phyloP scores from a whole-genome alignment of 2,888 invertebrate species.

The Tetramorium bicarinatum region DNA sequence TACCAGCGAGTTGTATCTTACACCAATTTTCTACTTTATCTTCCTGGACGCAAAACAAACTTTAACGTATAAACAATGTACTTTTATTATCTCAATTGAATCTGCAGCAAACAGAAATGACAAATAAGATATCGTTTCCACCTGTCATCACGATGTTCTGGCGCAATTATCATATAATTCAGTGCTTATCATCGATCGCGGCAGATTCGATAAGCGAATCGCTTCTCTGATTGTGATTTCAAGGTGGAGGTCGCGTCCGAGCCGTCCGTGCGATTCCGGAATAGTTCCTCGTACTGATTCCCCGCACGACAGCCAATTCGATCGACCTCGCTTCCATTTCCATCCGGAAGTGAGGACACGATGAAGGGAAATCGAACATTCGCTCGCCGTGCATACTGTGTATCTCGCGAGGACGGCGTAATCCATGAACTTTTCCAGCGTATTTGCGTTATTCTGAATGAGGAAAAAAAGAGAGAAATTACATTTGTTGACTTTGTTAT shows the following conservation, averaged over 20 bases:
- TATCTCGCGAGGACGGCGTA: not conserved
- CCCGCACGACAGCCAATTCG: slow-evolving; percentile 67
- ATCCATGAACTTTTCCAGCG: not conserved
- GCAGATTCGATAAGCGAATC: slow-evolving; percentile 45
- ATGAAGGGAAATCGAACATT: slow-evolving; percentile 79
- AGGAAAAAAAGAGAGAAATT: not conserved
- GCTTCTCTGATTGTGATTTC: slow-evolving; percentile 68
- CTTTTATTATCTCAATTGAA: slow-evolving; percentile 17
- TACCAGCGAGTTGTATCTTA: not conserved
- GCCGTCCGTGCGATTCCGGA: slow-evolving; percentile 65
- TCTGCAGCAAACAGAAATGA: slow-evolving; percentile 25
- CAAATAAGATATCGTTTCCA: slow-evolving; percentile 34
- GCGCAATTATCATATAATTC: slow-evolving; percentile 57
- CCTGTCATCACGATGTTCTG: slow-evolving; percentile 27
- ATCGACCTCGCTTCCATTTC: slow-evolving; percentile 79
- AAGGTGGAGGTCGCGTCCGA: slow-evolving; percentile 73
- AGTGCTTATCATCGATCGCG: slow-evolving; percentile 65
- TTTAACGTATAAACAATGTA: slow-evolving; percentile 27
- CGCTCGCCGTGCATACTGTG: slow-evolving; percentile 29
- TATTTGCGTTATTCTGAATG: not conserved
- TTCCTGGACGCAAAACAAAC: not conserved
- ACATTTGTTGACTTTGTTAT: not conserved
- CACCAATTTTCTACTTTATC: slow-evolving; percentile 13
- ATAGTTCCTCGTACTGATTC: slow-evolving; percentile 72
- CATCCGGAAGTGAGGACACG: slow-evolving; percentile 77